Evolutionary conservation across 2,888 invertebrate genomes (phyloP), one percentile per base, ranked within the genome.

Genomic region (Dioctria rufipes): DNA sequence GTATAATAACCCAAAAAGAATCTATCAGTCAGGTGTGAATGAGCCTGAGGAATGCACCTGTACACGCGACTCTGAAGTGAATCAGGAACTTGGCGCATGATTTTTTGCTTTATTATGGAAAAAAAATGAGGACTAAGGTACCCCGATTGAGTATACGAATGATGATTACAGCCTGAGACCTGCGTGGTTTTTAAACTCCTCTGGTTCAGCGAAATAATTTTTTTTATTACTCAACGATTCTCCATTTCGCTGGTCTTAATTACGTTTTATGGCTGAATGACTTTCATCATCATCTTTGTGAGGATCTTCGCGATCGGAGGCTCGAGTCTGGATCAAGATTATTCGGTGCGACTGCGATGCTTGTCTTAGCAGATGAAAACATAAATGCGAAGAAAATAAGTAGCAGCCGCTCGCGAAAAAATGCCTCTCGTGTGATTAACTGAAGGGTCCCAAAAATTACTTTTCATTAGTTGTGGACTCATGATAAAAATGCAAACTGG

Each of bases 321-420:
- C 9, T n/a, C 58, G 25, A 43, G 51, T n/a, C 58, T n/a, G 39
- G 77, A 78, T 66, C 65, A 54, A 78, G 66, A 78, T 66, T 54
- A 66, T 78, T 5, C 42, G 39, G 66, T 63, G 77, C 77, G 63
- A 61, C 54, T 66, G 49, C 40, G 77, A 63, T 77, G 25, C 77
- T 77, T 77, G 77, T 77, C 77, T 63, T 39, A 66, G 54, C 78
- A 78, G 78, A 78, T 78, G 78, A 78, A 78, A 78, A 66, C 65
- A 78, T 78, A 78, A 78, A 78, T 25, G 66, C 78, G 54, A 42
- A 78, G 78, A 40, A 61, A 75, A 75, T 75, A 61, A 75, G 75
- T 61, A 77, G 77, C 66, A 54, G 42, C 65, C 63, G 63, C 37
- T 77, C 46, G 46, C 25, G 5, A 51, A 39, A 25, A 54, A 66